Percentiles rank a stretch among this genome's conserved stretches.
These are phyloP conservation scores for Platynereis dumerilii DNA, from an alignment of 2,888 invertebrate species.

Conservation along the genomic window DNA sequence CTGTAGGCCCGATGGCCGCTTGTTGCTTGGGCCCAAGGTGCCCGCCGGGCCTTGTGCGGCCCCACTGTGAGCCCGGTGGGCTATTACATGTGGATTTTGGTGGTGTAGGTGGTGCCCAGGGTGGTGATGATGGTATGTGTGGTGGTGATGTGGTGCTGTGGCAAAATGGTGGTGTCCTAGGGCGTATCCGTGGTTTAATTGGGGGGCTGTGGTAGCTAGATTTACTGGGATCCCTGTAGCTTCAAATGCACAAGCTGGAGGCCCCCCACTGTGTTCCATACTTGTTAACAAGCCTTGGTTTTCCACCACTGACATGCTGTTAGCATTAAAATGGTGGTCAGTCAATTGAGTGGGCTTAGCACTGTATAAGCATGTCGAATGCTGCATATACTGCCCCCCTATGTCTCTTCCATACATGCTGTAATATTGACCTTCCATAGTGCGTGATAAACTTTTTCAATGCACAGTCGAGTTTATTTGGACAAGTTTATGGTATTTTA, in stretches of 20 bases:
- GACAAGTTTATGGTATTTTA: too few species aligned
- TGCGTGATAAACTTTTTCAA: too few species aligned
- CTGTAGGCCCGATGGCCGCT: neutral
- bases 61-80: neutral
- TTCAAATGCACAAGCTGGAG: neutral
- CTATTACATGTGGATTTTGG: neutral
- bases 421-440: conserved; percentile 8
- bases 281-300: neutral
- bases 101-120: conserved; percentile 13
- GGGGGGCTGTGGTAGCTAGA: neutral
- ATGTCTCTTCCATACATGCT: neutral
- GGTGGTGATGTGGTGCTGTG: neutral
- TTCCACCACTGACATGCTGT: conserved; percentile 21
- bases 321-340: conserved; percentile 4
- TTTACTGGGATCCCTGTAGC: neutral
- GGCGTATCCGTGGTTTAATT: conserved; percentile 3
- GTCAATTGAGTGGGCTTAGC: conserved; percentile 13
- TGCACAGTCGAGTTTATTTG: too few species aligned
- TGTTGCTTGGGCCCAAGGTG: conserved; percentile 5
- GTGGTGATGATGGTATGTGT: conserved; percentile 7
- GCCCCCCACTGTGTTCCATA: neutral
- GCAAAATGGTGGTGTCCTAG: neutral
- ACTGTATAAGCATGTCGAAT: conserved; percentile 17
- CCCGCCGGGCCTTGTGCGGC: neutral
- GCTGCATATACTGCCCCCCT: neutral